A percentile compares a stretch with the other conserved stretches of the same genome.
These are phyloP conservation scores for Tragelaphus buxtoni DNA, from an alignment of 2,113 vertebrate species.

Conservation along the genomic window DNA sequence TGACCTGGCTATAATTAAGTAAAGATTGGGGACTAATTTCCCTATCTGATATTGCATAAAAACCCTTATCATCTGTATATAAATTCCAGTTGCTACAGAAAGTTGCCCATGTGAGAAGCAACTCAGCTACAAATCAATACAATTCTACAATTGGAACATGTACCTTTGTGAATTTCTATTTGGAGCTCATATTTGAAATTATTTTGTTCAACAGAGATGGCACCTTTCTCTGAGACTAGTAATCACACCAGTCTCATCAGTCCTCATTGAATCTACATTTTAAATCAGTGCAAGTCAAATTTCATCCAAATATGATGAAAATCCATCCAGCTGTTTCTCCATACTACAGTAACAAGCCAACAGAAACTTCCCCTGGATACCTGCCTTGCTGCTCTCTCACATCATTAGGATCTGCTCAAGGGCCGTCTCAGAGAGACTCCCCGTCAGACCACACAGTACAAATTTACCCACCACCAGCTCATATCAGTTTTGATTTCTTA, in stretches of 20 bases:
- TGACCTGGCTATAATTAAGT: not conserved
- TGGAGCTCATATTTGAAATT: not conserved
- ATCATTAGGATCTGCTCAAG: not conserved
- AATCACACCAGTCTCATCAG: not conserved
- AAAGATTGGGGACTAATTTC: not conserved
- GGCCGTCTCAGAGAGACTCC: not conserved
- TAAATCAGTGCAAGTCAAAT: not conserved
- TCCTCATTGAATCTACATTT: not conserved
- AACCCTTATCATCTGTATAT: not conserved
- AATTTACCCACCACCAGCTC: not conserved
- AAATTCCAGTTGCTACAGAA: not conserved
- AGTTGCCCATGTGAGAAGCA: not conserved
- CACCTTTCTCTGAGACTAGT: not conserved
- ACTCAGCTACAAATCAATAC: not conserved
- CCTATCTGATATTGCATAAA: not conserved
- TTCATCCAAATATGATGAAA: slow-evolving; percentile 5
- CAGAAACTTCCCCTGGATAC: not conserved
- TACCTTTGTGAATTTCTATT: not conserved
- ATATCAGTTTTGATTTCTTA: not conserved
- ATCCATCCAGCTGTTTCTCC: not conserved
- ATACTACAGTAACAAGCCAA: not conserved
- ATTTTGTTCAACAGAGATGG: not conserved
- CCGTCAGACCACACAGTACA: not conserved
- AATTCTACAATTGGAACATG: not conserved
- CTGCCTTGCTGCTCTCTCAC: not conserved